Evolutionary conservation across 2,113 vertebrate species (phyloP), one percentile per base, ranked within the genome.

Genomic region (Bos javanicus): DNA sequence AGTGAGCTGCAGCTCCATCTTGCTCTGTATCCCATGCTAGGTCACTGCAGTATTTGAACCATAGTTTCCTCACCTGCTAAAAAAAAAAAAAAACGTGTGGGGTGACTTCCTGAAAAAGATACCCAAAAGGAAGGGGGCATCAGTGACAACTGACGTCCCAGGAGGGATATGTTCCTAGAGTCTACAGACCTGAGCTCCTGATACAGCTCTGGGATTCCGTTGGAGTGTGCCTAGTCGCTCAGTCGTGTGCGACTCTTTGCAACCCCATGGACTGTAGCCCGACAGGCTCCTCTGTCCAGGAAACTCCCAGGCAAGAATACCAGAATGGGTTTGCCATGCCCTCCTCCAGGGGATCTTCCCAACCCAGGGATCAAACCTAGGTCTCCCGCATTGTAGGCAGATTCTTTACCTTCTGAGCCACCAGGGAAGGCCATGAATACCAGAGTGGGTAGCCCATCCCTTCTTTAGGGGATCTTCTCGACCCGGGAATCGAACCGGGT

Each of bases 221-320:
- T 43, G 43, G 39, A 71, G 67, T 23, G n/a, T 39, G n/a, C n/a
- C n/a, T 71, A 6, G 10, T 23, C 10, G 1, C 5, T 23, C n/a
- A 23, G 67, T 39, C 0, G 0, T 23, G n/a, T 71, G 67, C 0
- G 10, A 71, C 19, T 71, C 67, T 71, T 12, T 39, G 19, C n/a
- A 13, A 39, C 67, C 64, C 67, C n/a, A 6, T 23, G 19, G 67
- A 71, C 67, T 39, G 19, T 23, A 71, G n/a, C 19, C n/a, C 19
- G 0, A 12, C n/a, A 39, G 67, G n/a, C 67, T 39, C 9, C 67
- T 71, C n/a, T 21, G n/a, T 71, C 67, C 23, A 23, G 67, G 10
- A 21, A 36, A 71, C 5, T 74, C 67, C 67, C 67, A 25, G 67
- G 67, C 36, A 39, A 74, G 67, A 39, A 39, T 74, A 23, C 67